Base-by-base conservation (phyloP, 1,140 invertebrate species). In the Archivesica marissinica region DNA sequence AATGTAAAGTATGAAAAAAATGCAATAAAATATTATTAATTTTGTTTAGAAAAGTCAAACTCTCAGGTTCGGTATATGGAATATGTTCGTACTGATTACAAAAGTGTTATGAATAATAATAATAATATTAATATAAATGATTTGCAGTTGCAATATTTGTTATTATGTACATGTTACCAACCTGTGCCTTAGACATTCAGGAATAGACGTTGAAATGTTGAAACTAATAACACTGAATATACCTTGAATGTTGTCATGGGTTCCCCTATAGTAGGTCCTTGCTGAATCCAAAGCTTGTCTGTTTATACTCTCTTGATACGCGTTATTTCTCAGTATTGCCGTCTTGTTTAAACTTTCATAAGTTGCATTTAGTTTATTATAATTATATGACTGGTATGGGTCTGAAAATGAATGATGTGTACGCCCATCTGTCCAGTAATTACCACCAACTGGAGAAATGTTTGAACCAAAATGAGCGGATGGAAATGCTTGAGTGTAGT, bases 181-280 rank as follows among this genome's bases (percentile, higher is more conserved):
- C n/a, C n/a, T n/a, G n/a, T n/a, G n/a, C n/a, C n/a, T n/a, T n/a
- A n/a, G n/a, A n/a, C n/a, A n/a, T n/a, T n/a, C n/a, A n/a, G n/a
- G n/a, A n/a, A n/a, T n/a, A n/a, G n/a, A n/a, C n/a, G n/a, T n/a
- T n/a, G n/a, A n/a, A n/a, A n/a, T n/a, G n/a, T n/a, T n/a, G n/a
- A n/a, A n/a, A n/a, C n/a, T n/a, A 52, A 52, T 52, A 20, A 7
- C 50, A 52, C 17, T 23, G 50, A n/a, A 15, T 35, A 33, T 81
- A 91, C 89, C 89, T 86, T 91, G 89, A n/a, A 90, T 80, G 66
- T 88, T 90, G 13, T 91, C 90, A 44, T 89, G 88, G 20, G 89
- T 75, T n/a, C 89, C 82, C 68, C 86, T 81, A 54, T 90, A 90
- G 50, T 88, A 89, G 20, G 82, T 41, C 38, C 89, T 77, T 15